Evolutionary conservation across 2,113 vertebrate genomes (phyloP), one percentile per base, ranked within the genome.

Genomic region (Erpornis zantholeuca): DNA sequence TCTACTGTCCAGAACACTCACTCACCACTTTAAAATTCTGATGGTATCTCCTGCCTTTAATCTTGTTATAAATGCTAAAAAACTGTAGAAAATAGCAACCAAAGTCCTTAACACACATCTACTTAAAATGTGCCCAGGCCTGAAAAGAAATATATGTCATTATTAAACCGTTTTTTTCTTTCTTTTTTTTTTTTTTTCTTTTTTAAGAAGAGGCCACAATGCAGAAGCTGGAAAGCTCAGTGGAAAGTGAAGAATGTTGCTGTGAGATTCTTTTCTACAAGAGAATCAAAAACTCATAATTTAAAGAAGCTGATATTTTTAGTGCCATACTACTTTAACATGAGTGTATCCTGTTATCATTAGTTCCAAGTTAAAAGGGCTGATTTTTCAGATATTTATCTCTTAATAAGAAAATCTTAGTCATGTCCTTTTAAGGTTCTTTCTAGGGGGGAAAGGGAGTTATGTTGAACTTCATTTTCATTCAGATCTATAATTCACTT

Each of bases 231-330:
- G 98, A 96, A 98, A 83, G 98, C 98, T 61, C 98, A 98, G 52
- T 99, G 98, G 98, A 98, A 99, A 95, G 98, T 98, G 33, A 99
- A 98, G 92, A 99, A 98, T 10, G 98, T 98, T 1, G 98, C 98
- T 4, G 98, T 98, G 40, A 99, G 98, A 96, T 98, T 99, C 90
- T 99, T 99, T 94, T 99, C 98, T 68, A 98, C 98, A 60, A 96
- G 98, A 66, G 98, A 99, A 38, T 18, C 7, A 98, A 99, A 95
- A 99, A 98, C 88, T 98, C 97, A 16, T 98, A 98, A 98, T 98
- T 99, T 97, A 97, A 98, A 94, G 99, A 99, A 96, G 99, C 98
- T 16, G 98, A 98, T 92, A 96, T 98, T 95, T 99, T 99, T 97
- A 99, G 98, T 97, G 98, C 98, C 3, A 98, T 98, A 61, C 98